Base-by-base conservation (phyloP, 1,140 invertebrate genomes). In the Pristionchus pacificus region DNA sequence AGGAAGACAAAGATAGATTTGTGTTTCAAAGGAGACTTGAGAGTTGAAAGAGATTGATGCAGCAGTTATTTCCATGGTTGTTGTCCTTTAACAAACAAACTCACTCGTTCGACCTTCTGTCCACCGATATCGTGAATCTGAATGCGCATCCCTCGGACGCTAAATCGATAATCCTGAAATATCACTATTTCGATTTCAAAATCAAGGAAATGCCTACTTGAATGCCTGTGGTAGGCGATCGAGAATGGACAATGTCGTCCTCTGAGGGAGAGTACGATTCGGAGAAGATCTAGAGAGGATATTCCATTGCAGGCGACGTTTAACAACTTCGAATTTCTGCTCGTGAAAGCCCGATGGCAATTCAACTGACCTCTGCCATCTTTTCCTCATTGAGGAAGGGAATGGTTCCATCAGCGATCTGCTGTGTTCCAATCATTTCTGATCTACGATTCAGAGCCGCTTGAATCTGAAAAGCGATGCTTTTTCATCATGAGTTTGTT, bases 81-180 rank as follows among this genome's bases (percentile, higher is more conserved):
- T n/a, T n/a, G n/a, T n/a, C n/a, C n/a, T n/a, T n/a, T n/a, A n/a
- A n/a, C n/a, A n/a, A n/a, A n/a, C n/a, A 3, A 29, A 65, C 70
- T 24, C n/a, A 75, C 77, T 30, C 78, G 49, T 70, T 79, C 78
- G 2, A 67, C 69, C 19, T 69, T 66, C 63, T 79, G 78, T 24
- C 78, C 78, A 14, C 78, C 78, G 38, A 79, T 78, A 49, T 79
- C 78, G 55, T 75, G 61, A 60, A 78, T 78, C 65, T 78, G 70
- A 1, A 79, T 74, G 14, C 64, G n/a, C 29, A 69, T 66, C 29
- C 74, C 60, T 19, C 76, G 71, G 31, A 79, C 62, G 61, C 64
- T 62, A 32, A 79, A 80, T n/a, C 76, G 57, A 60, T 80, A 80
- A 25, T 71, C 73, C 38, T 49, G 38, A 10, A 49, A 49, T 10